Conservation (phyloP, 2,888 invertebrate genomes). For the Caenorhabditis plicata region DNA sequence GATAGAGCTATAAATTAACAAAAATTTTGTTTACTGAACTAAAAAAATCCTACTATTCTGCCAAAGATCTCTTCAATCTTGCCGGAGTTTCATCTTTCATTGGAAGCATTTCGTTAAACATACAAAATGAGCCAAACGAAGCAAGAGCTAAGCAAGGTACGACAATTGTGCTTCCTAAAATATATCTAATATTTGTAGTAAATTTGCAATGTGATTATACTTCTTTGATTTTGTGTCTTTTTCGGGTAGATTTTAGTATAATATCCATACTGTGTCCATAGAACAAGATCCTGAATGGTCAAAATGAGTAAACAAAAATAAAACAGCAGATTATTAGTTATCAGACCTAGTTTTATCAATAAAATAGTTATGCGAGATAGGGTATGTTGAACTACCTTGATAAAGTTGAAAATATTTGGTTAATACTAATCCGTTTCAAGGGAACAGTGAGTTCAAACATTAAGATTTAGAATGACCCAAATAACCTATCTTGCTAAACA, state of each 20-base stretch:
- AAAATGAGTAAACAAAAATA: too few relatives aligned
- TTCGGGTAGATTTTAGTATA: conserved; percentile 44
- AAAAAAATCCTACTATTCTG: background rate
- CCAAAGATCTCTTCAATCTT: conserved; percentile 13
- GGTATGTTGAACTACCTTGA: too few relatives aligned
- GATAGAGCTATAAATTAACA: conserved; percentile 5
- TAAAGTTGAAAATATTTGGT: too few relatives aligned
- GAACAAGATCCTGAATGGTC: conserved; percentile 59
- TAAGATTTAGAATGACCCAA: background rate
- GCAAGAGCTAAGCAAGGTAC: conserved; percentile 50
- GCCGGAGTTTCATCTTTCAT: background rate
- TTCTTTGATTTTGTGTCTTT: conserved; percentile 6
- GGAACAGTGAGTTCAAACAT: background rate
- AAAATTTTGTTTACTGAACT: background rate
- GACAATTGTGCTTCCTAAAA: conserved; percentile 47
- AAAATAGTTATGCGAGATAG: too few relatives aligned
- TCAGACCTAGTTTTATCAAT: too few relatives aligned
- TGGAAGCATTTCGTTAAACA: conserved; percentile 4
- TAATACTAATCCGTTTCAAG: too few relatives aligned
- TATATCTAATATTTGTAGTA: background rate
- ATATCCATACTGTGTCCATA: conserved; percentile 61
- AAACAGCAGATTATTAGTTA: too few relatives aligned
- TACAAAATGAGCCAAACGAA: conserved; percentile 34
- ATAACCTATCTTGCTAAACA: background rate
- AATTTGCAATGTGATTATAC: conserved; percentile 1